Conservation (phyloP, 2,888 invertebrate species). For the Synergus umbraculus region DNA sequence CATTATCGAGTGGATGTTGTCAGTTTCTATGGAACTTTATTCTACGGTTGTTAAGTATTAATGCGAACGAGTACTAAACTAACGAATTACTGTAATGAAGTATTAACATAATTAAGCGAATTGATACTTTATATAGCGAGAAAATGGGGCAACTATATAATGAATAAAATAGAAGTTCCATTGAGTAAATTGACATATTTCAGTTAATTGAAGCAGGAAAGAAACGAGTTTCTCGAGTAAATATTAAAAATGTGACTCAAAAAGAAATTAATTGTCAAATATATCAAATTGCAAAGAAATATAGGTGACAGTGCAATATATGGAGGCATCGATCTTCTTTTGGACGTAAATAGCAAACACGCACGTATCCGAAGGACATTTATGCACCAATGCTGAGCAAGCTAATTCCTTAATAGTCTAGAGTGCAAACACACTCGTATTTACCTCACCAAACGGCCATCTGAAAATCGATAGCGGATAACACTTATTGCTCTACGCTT, state of each 20-base stretch:
- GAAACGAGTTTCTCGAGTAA: background rate
- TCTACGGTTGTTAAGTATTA: too few species aligned
- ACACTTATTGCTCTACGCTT: background rate
- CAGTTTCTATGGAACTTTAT: background rate
- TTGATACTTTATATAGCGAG: background rate
- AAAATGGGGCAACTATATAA: background rate
- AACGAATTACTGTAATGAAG: background rate
- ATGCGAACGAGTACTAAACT: too few species aligned
- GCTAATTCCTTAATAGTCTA: slow-evolving; percentile 37
- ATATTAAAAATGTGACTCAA: slow-evolving; percentile 6
- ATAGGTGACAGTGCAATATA: slow-evolving; percentile 16
- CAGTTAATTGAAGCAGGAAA: slow-evolving; percentile 5
- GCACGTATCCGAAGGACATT: slow-evolving; percentile 7
- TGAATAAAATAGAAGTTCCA: background rate
- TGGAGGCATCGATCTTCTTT: slow-evolving; percentile 33
- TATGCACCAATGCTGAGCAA: slow-evolving; percentile 18
- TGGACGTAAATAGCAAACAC: slow-evolving; percentile 11
- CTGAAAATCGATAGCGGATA: slow-evolving; percentile 4
- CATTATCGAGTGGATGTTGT: background rate
- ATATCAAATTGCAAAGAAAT: slow-evolving; percentile 11
- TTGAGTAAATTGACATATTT: slow-evolving; percentile 3
- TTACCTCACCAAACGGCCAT: slow-evolving; percentile 1
- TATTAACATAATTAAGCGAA: slow-evolving; percentile 7
- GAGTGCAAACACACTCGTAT: slow-evolving; percentile 36
- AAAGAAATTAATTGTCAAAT: slow-evolving; percentile 21